phyloP scores from a whole-genome alignment of 1,140 invertebrate species.

The Babylonia areolata region DNA sequence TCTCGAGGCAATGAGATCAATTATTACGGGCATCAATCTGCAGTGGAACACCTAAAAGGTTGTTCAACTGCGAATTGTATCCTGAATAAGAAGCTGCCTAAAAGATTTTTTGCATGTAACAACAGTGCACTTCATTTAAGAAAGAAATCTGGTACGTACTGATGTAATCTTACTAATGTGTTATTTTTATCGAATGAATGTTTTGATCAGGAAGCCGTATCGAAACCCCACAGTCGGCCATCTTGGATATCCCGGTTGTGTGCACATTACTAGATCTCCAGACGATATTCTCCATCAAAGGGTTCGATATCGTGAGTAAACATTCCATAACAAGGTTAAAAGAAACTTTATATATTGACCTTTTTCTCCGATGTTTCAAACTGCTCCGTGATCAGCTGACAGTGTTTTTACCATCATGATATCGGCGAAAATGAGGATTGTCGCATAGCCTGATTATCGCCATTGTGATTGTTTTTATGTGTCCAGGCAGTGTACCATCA shows the following conservation, averaged over 20 bases:
- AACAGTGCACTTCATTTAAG: not conserved
- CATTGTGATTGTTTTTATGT: too few relatives aligned
- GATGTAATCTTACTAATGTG: not conserved
- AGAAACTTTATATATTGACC: not conserved
- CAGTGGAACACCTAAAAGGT: slow-evolving; percentile 37
- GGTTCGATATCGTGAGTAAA: not conserved
- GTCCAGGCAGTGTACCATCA: too few relatives aligned
- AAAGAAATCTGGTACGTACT: not conserved
- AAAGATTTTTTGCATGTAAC: slow-evolving; percentile 18
- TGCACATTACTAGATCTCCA: not conserved
- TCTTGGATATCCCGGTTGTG: slow-evolving; percentile 37
- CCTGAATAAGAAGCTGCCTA: not conserved
- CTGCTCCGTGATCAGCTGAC: too few relatives aligned
- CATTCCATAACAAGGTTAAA: not conserved
- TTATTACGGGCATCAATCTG: slow-evolving; percentile 52
- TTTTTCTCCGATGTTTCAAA: not conserved
- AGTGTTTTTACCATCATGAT: not conserved
- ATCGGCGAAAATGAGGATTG: not conserved
- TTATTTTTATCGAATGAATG: slow-evolving; percentile 8
- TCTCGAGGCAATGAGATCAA: slow-evolving; percentile 45
- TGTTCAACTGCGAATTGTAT: slow-evolving; percentile 27
- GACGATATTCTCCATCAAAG: not conserved
- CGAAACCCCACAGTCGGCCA: slow-evolving; percentile 33
- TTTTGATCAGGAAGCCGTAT: slow-evolving; percentile 37
- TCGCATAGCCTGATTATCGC: too few relatives aligned